Conservation (phyloP, 2,888 invertebrate genomes). For the Brachycybe producta region DNA sequence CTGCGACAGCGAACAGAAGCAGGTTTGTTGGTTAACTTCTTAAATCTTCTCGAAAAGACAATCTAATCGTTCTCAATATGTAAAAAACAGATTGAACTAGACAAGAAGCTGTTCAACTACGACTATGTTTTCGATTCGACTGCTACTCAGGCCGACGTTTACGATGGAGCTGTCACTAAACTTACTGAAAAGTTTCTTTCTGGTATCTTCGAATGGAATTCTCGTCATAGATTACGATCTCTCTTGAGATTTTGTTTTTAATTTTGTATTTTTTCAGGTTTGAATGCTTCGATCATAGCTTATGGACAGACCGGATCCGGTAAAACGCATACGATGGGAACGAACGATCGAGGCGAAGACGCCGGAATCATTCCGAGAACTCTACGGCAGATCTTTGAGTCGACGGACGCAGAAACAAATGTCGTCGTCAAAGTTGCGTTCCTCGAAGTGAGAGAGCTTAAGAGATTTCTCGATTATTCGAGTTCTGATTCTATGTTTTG, state of each 20-base stretch:
- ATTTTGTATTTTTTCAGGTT: slow-evolving; percentile 42
- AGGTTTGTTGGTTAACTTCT: too few relatives aligned
- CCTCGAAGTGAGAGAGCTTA: not conserved
- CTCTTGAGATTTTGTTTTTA: slow-evolving; percentile 18
- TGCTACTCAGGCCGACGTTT: slow-evolving; percentile 59
- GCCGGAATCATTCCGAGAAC: slow-evolving; percentile 73
- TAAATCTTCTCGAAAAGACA: too few relatives aligned
- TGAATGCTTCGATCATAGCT: slow-evolving; percentile 34
- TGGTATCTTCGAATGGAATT: not conserved
- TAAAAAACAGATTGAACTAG: too few relatives aligned
- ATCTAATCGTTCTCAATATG: too few relatives aligned
- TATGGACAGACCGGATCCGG: slow-evolving; percentile 37
- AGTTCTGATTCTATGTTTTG: too few relatives aligned
- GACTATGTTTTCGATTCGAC: slow-evolving; percentile 69
- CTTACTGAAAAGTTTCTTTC: not conserved
- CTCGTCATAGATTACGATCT: not conserved
- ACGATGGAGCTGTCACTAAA: slow-evolving; percentile 29
- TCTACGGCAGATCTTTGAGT: slow-evolving; percentile 60
- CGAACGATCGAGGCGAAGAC: slow-evolving; percentile 27
- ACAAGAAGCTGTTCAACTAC: slow-evolving; percentile 47
- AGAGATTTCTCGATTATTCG: not conserved
- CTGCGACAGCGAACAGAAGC: slow-evolving; percentile 1
- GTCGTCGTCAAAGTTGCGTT: not conserved
- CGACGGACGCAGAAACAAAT: slow-evolving; percentile 40
- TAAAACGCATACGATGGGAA: slow-evolving; percentile 40